Evolutionary conservation across 2,888 invertebrate species (phyloP), one percentile per base, ranked within the genome.

Genomic region (Drosophila kokeensis): DNA sequence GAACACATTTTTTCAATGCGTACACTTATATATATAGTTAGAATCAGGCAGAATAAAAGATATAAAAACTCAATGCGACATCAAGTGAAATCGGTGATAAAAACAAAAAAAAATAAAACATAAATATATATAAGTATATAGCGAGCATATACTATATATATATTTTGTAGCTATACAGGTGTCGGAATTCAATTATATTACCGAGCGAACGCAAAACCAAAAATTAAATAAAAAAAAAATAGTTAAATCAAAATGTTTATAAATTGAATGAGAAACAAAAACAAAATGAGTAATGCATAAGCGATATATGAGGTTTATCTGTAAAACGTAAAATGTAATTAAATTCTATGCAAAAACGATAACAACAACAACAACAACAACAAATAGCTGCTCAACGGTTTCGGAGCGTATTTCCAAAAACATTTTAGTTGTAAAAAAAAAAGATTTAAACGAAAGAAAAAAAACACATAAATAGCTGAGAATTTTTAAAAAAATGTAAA

Each of bases 371-470:
- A 76, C 32, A 54, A 72, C 40, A 72, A 76, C 66, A 79, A 79
- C 77, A 83, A 85, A 87, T 82, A 91, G 85, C 91, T 91, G 93
- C 92, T 93, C 92, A 92, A 90, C 91, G 92, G 92, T 92, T 92
- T 92, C 92, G 92, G 92, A 92, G 92, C 92, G 90, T 89, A 84
- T 91, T 90, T 91, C 91, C 90, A 89, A 87, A 90, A 72, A 58
- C 57, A 82, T 78, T 84, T 84, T 83, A 89, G 82, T 79, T 89
- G 34, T 80, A 75, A 70, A 75, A 73, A 24, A n/a, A 38, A 13
- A 38, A 24, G 34, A 34, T 18, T 49, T 24, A 36, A n/a, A 38
- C 15, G 29, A 32, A 32, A 32, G 0, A 34, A 34, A 24, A n/a
- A 24, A 54, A 36, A 38, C 38, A 55, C 13, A 55, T 52, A 81